Evolutionary conservation across 2,888 invertebrate species (phyloP).

Genomic region (Netelia melanura): DNA sequence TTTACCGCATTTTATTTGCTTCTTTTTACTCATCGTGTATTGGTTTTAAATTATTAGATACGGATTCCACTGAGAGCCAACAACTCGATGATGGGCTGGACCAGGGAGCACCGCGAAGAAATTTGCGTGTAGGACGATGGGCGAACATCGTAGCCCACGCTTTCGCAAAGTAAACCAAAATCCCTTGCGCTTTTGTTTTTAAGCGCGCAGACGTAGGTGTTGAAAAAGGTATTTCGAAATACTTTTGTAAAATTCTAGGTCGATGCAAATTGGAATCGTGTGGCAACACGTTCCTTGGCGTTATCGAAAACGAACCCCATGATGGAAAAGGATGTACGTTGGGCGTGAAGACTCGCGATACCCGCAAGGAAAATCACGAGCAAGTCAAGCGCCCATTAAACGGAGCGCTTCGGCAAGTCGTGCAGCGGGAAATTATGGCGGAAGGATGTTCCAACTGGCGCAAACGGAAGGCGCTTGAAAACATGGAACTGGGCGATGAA

Average conservation of each 20-base stretch:
- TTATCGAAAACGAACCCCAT: slow-evolving; percentile 25
- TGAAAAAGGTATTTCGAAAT: background rate
- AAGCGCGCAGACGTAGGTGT: slow-evolving; percentile 41
- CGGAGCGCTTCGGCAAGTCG: slow-evolving; percentile 1
- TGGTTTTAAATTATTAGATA: too few species aligned
- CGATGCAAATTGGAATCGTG: slow-evolving; percentile 37
- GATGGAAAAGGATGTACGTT: slow-evolving; percentile 22
- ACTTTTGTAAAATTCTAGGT: slow-evolving; percentile 45
- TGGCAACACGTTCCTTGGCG: slow-evolving; percentile 28
- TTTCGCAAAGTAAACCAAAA: slow-evolving; percentile 33
- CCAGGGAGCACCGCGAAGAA: too few species aligned
- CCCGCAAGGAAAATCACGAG: slow-evolving; percentile 25
- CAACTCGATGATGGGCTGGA: too few species aligned
- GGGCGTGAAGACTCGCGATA: slow-evolving; percentile 45
- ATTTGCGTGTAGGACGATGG: slow-evolving; percentile 23
- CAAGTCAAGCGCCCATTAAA: slow-evolving; percentile 9
- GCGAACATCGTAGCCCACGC: slow-evolving; percentile 39
- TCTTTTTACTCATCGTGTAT: too few species aligned
- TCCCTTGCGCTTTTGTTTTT: slow-evolving; percentile 52
- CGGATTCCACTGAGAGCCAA: too few species aligned
- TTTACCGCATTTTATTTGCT: too few species aligned
- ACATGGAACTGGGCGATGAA: slow-evolving; percentile 13
- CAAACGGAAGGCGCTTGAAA: slow-evolving; percentile 2
- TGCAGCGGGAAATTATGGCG: background rate
- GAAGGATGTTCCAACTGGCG: slow-evolving; percentile 17